These are phyloP conservation scores for Philotrypesis tridentata DNA, from an alignment of 1,140 invertebrate species.

Conservation along the genomic window DNA sequence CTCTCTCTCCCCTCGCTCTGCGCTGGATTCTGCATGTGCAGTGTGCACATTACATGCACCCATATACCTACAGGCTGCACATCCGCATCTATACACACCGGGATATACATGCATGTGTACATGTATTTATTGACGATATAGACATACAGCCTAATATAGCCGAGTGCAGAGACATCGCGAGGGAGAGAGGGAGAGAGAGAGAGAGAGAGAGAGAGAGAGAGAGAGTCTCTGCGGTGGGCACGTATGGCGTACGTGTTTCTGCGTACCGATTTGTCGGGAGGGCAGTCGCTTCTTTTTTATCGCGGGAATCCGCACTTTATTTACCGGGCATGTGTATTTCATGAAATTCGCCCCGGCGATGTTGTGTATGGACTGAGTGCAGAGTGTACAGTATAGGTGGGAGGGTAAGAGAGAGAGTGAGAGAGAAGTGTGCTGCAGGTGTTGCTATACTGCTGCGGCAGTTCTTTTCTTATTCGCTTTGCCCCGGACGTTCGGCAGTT, in stretches of 20 bases:
- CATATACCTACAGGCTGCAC: too few relatives aligned
- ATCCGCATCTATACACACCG: not conserved
- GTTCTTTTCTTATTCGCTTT: not conserved
- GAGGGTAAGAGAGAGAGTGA: not conserved
- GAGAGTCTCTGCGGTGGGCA: not conserved
- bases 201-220: too few relatives aligned
- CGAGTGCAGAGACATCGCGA: not conserved
- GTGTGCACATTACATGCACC: too few relatives aligned
- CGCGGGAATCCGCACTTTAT: slow-evolving; percentile 42
- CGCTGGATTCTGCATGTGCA: not conserved
- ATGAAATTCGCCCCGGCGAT: slow-evolving; percentile 37
- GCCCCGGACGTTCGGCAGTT: not conserved
- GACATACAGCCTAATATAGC: too few relatives aligned
- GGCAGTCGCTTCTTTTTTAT: slow-evolving; percentile 27
- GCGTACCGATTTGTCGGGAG: not conserved
- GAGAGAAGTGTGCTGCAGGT: slow-evolving; percentile 13
- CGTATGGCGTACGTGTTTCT: not conserved
- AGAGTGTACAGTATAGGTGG: not conserved
- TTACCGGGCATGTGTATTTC: slow-evolving; percentile 44
- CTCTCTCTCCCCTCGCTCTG: too few relatives aligned
- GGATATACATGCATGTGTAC: not conserved
- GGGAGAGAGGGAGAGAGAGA: too few relatives aligned
- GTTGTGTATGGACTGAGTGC: slow-evolving; percentile 33
- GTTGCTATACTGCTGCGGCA: slow-evolving; percentile 23
- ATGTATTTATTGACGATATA: not conserved